A percentile compares a stretch with the other conserved stretches of the same genome.
Conservation (phyloP, 2,797 vertebrate genomes). For the Scleropages formosus region DNA sequence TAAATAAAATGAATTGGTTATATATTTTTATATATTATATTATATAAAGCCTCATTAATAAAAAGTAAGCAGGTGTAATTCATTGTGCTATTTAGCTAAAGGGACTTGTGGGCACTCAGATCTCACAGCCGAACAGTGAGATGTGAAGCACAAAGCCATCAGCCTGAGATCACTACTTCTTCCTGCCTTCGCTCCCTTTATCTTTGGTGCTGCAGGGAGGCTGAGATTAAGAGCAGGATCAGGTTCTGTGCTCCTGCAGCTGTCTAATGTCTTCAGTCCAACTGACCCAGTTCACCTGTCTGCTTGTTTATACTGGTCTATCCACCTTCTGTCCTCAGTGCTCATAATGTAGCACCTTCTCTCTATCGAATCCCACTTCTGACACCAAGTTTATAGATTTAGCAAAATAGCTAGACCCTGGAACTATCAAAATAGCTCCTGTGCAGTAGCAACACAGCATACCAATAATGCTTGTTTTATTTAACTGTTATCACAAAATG, state of each 20-base stretch:
- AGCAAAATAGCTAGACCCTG: not conserved
- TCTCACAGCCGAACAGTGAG: not conserved
- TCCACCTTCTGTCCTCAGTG: not conserved
- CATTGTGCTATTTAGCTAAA: not conserved
- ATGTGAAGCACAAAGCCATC: too few species aligned
- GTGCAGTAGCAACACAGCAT: not conserved
- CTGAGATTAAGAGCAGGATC: not conserved
- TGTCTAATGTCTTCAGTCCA: not conserved
- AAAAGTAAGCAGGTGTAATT: not conserved
- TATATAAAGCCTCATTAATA: conserved; percentile 5
- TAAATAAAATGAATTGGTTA: too few species aligned
- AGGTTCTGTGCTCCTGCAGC: not conserved
- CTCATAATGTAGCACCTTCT: not conserved
- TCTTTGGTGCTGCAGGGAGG: not conserved
- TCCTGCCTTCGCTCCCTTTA: conserved; percentile 1
- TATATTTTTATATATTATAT: too few species aligned
- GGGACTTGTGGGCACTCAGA: too few species aligned
- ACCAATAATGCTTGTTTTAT: not conserved
- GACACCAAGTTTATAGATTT: not conserved
- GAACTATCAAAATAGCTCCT: not conserved
- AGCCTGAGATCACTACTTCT: not conserved
- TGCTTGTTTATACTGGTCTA: not conserved
- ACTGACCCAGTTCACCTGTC: not conserved
- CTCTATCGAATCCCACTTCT: not conserved
- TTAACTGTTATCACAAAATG: not conserved